Conservation (phyloP, 2,113 vertebrate genomes). For the Microcebus tavaratra region DNA sequence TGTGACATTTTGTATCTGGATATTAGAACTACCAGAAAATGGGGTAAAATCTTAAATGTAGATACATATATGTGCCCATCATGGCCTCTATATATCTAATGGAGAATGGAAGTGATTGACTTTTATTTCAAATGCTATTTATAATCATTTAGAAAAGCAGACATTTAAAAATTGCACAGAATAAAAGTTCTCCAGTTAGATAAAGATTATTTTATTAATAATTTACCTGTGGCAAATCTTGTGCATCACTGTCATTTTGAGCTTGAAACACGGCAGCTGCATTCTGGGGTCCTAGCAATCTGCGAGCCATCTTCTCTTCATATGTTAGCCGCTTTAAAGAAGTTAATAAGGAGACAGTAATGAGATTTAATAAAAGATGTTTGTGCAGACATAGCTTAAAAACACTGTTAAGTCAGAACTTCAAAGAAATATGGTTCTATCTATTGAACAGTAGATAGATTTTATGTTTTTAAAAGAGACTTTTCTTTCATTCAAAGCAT, state of each 20-base stretch:
- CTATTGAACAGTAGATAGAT: not conserved
- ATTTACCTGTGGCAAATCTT: slow-evolving; percentile 89
- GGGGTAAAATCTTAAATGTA: not conserved
- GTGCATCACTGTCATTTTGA: slow-evolving; percentile 85
- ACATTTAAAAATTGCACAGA: not conserved
- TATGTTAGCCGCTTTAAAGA: slow-evolving; percentile 91
- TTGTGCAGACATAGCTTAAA: not conserved
- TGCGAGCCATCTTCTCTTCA: slow-evolving; percentile 96
- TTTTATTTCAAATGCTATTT: slow-evolving; percentile 38
- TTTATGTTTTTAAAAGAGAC: not conserved
- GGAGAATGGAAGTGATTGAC: not conserved
- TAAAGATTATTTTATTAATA: not conserved
- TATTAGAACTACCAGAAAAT: not conserved
- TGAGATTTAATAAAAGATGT: not conserved
- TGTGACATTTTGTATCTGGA: slow-evolving; percentile 10
- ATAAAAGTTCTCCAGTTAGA: not conserved
- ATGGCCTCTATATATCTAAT: not conserved
- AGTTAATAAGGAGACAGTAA: not conserved
- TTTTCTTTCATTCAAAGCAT: not conserved
- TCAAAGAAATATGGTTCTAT: not conserved
- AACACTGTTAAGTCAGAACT: not conserved
- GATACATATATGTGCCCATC: not conserved
- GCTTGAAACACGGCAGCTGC: slow-evolving; percentile 91
- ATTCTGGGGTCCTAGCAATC: slow-evolving; percentile 93
- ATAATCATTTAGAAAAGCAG: slow-evolving; percentile 11